Base-by-base conservation (phyloP, 1,140 invertebrate genomes). In the Ooceraea biroi region DNA sequence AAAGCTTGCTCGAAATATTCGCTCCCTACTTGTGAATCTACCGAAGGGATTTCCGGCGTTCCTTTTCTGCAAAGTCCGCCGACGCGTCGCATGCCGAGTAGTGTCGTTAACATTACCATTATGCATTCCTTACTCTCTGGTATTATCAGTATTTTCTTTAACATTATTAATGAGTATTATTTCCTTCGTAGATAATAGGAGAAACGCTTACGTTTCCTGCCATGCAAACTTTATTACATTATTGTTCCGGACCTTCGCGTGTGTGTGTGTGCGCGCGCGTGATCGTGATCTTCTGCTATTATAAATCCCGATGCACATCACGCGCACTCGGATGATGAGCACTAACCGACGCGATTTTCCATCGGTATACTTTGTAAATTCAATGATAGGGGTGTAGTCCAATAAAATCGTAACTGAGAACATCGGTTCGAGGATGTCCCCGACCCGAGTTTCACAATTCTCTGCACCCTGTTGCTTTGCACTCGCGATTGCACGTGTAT, bases 141-240 rank as follows among this genome's bases (percentile, higher is more conserved):
- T 85, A 77, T 89, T 83, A 88, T 88, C 76, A 22, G 46, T 25
- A 76, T 76, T 22, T 44, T 14, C 19, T 50, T 84, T 66, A 84
- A 73, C 30, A 74, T 50, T 69, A 66, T 84, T 68, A 55, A 50
- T 87, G 66, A 88, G 73, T 85, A 88, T 88, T 84, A 87, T 84
- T 87, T 57, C n/a, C 27, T 72, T 71, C 65, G 8, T 30, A 44
- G 30, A 5, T 60, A 72, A 57, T 57, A 36, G 44, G 41, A 30
- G 44, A 73, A 60, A 83, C 41, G n/a, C 11, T 50, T 57, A 25
- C 46, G n/a, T n/a, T 30, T 76, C 50, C 17, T 41, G 57, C 30
- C 19, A 57, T 14, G 25, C 57, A 68, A 65, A 5, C n/a, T 36
- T 65, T 69, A 57, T 30, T 46, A 58, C 50, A 36, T 60, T 74